Percentiles rank a stretch among this genome's conserved stretches.
Evolutionary conservation across 2,113 vertebrate genomes (phyloP).

Genomic region (Phyllopteryx taeniolatus): DNA sequence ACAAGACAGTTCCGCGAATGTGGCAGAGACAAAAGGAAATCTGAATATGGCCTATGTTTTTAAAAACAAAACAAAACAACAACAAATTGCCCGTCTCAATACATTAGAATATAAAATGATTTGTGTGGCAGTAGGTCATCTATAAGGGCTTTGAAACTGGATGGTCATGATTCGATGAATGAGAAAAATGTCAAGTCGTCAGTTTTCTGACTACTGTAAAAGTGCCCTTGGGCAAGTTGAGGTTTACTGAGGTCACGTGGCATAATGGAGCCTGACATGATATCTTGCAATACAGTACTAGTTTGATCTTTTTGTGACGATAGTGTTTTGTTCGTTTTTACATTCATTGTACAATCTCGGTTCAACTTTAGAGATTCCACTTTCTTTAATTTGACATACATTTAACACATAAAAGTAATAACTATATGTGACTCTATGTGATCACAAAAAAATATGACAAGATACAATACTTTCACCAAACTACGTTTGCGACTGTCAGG

Average conservation of each 20-base stretch:
- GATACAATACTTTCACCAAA: neutral
- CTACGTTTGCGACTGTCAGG: neutral
- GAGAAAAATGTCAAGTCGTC: neutral
- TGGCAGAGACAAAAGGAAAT: neutral
- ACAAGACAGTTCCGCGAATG: neutral
- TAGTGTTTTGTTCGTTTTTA: neutral
- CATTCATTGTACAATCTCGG: neutral
- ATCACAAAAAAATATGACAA: neutral
- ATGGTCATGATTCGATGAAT: neutral
- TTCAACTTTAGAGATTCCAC: neutral
- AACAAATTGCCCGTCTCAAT: no score
- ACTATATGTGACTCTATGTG: neutral
- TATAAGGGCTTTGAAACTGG: neutral
- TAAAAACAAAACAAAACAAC: no score
- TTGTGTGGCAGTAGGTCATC: neutral
- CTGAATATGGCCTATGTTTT: no score
- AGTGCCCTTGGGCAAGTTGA: neutral
- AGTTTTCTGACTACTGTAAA: neutral
- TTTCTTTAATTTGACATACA: neutral
- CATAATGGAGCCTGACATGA: neutral
- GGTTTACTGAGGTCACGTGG: neutral
- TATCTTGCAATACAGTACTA: neutral
- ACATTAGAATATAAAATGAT: neutral
- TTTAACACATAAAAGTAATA: neutral
- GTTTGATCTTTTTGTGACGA: neutral